Base-by-base conservation (phyloP, 2,888 invertebrate genomes). In the Yponomeuta malinellus region DNA sequence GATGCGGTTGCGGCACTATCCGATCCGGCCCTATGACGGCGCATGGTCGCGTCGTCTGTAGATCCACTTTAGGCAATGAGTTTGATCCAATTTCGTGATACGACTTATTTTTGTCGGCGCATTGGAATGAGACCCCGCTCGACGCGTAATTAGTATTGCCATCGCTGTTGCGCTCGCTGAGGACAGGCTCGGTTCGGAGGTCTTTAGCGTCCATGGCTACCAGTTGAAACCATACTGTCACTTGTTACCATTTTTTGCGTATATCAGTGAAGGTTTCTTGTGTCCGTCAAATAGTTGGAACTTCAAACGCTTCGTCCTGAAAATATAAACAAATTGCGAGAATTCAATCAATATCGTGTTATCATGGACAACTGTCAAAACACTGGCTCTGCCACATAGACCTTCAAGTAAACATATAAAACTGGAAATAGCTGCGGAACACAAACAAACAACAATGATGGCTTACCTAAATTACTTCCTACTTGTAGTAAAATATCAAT, bases 11-110 rank as follows among this genome's bases (percentile, higher is more conserved):
- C 71, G 88, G 89, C 72, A 89, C 78, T 71, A 90, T 83, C 75
- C 92, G 79, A 77, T 92, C 93, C 15, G 93, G 93, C 37, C 92
- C 93, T 77, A 93, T 92, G 75, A 93, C 88, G 75, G 93, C 93
- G 79, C 93, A 93, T 71, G 93, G 93, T 73, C 93, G 85, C 77
- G 84, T 76, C 75, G 79, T 78, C 77, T 80, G 81, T 75, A 81
- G 79, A 75, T 92, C 92, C 83, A 85, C 81, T 83, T 92, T 92
- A 76, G 81, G 83, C 84, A 87, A 78, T 79, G 88, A 78, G 78
- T 83, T 86, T 75, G 86, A 81, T 77, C 86, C 87, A 76, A 83
- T 83, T 80, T 88, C 86, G 75, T 87, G 87, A 83, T 86, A 89
- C 73, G 83, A 77, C 78, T 88, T 90, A 80, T 81, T 86, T 81